phyloP scores from a whole-genome alignment of 2,113 vertebrate genomes.

The Neolamprologus caudopunctatus region DNA sequence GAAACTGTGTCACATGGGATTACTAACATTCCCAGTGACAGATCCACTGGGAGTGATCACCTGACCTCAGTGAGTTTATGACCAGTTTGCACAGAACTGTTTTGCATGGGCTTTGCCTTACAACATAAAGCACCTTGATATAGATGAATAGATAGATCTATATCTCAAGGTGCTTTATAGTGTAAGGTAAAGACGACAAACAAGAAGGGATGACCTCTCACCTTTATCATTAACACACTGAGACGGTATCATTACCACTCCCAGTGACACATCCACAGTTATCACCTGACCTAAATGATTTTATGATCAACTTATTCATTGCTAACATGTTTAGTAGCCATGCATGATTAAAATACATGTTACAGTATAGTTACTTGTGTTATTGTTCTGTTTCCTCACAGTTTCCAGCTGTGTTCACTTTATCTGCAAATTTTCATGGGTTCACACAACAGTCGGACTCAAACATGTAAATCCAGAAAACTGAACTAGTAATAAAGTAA shows the following conservation, averaged over 20 bases:
- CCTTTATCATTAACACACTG: neutral
- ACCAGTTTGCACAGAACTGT: neutral
- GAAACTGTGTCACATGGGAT: neutral
- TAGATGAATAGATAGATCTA: fast-evolving
- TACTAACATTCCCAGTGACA: fast-evolving
- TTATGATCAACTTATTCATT: fast-evolving
- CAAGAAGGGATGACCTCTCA: neutral
- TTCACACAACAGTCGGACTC: fast-evolving
- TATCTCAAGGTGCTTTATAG: neutral
- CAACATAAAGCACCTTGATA: neutral
- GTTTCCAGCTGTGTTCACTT: neutral
- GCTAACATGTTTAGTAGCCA: neutral
- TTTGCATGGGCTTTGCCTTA: fast-evolving
- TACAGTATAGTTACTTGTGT: neutral
- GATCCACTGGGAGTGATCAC: neutral
- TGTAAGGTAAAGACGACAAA: fast-evolving
- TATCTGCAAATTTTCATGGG: fast-evolving
- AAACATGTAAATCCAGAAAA: neutral
- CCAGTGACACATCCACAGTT: fast-evolving
- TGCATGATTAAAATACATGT: fast-evolving
- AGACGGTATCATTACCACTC: fast-evolving
- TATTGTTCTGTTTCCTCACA: neutral
- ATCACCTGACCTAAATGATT: neutral
- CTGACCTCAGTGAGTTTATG: neutral
- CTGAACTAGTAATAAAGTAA: fast-evolving